Conservation (phyloP, 1,140 invertebrate genomes). For the Brachionus paranguensis region DNA sequence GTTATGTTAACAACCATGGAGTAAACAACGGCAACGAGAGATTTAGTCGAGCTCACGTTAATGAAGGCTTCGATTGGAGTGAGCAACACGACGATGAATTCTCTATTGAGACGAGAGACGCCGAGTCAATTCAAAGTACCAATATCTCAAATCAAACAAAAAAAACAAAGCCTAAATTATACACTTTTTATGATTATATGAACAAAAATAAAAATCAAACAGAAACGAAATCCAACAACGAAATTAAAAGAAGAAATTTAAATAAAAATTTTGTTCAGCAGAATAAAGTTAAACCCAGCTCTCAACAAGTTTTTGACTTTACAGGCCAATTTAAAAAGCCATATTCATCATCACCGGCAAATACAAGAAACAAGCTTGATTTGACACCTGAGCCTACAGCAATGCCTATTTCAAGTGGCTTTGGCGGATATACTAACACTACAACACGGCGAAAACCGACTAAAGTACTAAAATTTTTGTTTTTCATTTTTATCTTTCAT, state of each 20-base stretch:
- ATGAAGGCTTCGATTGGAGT: neutral
- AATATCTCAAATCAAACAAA: neutral
- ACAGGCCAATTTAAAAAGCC: neutral
- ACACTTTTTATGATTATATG: slow-evolving; percentile 40
- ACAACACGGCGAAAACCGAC: slow-evolving; percentile 19
- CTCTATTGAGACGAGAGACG: slow-evolving; percentile 33
- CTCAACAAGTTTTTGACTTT: neutral
- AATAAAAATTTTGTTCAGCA: neutral
- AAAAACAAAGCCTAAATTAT: slow-evolving; percentile 34
- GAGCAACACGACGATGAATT: neutral
- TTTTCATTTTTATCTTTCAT: neutral
- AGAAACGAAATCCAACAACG: slow-evolving; percentile 14
- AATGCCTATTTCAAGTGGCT: slow-evolving; percentile 36
- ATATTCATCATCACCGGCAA: neutral
- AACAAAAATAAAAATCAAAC: slow-evolving; percentile 17
- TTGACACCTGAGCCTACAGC: neutral
- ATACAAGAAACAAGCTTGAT: neutral
- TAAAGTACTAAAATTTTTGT: neutral
- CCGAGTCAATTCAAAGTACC: slow-evolving; percentile 14
- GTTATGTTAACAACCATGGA: neutral
- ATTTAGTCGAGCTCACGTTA: neutral
- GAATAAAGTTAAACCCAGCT: neutral
- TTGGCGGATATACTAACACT: slow-evolving; percentile 30
- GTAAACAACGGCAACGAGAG: neutral
- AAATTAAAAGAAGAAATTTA: slow-evolving; percentile 1